Evolutionary conservation across 2,888 invertebrate species (phyloP).

Genomic region (Euplexia lucipara): DNA sequence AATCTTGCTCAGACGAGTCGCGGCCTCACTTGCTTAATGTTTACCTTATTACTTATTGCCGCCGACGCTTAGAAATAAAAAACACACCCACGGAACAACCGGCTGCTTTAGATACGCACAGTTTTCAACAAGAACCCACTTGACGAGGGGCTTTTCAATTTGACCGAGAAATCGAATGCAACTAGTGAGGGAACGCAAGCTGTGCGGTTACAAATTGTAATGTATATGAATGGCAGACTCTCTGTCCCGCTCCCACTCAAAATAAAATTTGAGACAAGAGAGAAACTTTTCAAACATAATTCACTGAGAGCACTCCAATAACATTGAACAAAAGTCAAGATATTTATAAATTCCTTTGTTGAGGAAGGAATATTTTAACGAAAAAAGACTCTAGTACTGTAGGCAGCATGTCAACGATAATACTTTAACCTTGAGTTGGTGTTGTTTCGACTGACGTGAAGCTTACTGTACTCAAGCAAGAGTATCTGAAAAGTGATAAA

Average conservation of each 20-base stretch:
- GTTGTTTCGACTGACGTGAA: no score
- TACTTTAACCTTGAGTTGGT: no score
- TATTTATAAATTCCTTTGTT: slow-evolving; percentile 67
- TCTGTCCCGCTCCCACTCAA: slow-evolving; percentile 65
- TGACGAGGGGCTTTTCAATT: slow-evolving; percentile 72
- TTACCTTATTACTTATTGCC: slow-evolving; percentile 87
- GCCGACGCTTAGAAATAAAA: slow-evolving; percentile 84
- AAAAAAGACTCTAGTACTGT: slow-evolving; percentile 18
- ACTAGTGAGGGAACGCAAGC: slow-evolving; percentile 71
- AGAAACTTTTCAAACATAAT: slow-evolving; percentile 64
- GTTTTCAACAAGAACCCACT: slow-evolving; percentile 66
- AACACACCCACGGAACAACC: slow-evolving; percentile 80
- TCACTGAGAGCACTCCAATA: slow-evolving; percentile 60
- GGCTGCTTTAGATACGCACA: slow-evolving; percentile 69
- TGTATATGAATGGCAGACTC: slow-evolving; percentile 74
- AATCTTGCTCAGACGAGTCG: slow-evolving; percentile 73
- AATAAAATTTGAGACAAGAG: slow-evolving; percentile 52
- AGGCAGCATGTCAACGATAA: no score
- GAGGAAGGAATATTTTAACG: slow-evolving; percentile 48
- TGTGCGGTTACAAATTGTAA: slow-evolving; percentile 73
- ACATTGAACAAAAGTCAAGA: slow-evolving; percentile 62
- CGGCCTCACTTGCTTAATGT: slow-evolving; percentile 84
- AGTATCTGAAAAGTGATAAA: slow-evolving; percentile 26
- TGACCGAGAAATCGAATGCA: slow-evolving; percentile 74
- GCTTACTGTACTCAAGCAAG: slow-evolving; percentile 16